These are phyloP conservation scores for Lutraria rhynchaena DNA, from an alignment of 1,140 invertebrate genomes.

Conservation along the genomic window DNA sequence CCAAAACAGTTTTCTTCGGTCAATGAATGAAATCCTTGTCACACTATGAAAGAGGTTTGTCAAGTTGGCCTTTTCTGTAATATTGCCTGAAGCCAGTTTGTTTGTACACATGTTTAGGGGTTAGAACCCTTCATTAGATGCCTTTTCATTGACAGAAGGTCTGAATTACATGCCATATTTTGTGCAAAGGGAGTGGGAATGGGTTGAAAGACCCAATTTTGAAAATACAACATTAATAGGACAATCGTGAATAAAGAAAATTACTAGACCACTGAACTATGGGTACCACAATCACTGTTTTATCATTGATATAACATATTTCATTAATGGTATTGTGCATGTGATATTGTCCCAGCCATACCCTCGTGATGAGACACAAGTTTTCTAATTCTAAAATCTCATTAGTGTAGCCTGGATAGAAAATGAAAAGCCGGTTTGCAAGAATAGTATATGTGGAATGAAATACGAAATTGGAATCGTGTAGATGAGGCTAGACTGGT, in stretches of 20 bases:
- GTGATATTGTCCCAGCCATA: slow-evolving; percentile 22
- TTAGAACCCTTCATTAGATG: slow-evolving; percentile 19
- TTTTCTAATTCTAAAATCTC: slow-evolving; percentile 52
- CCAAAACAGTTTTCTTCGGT: too few relatives aligned
- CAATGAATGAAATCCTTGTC: too few relatives aligned
- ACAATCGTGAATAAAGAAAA: slow-evolving; percentile 6
- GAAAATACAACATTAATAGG: slow-evolving; percentile 32
- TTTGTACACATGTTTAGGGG: slow-evolving; percentile 27
- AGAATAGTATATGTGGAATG: slow-evolving; percentile 13
- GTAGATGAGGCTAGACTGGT: slow-evolving; percentile 29
- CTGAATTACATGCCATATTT: slow-evolving; percentile 30
- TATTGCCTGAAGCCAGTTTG: slow-evolving; percentile 11
- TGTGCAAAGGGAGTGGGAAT: background rate
- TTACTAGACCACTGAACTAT: slow-evolving; percentile 7
- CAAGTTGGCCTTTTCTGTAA: background rate
- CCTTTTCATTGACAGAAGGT: slow-evolving; percentile 29
- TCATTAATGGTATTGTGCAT: slow-evolving; percentile 43
- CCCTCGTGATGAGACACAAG: slow-evolving; percentile 13
- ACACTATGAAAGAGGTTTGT: too few relatives aligned
- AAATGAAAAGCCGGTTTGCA: slow-evolving; percentile 36
- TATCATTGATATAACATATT: slow-evolving; percentile 42
- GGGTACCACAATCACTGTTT: slow-evolving; percentile 29
- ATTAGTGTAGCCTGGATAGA: slow-evolving; percentile 30
- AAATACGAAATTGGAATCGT: slow-evolving; percentile 40
- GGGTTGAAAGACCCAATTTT: slow-evolving; percentile 29